phyloP scores from a whole-genome alignment of 1,140 invertebrate species.

The Leptinotarsa texana region DNA sequence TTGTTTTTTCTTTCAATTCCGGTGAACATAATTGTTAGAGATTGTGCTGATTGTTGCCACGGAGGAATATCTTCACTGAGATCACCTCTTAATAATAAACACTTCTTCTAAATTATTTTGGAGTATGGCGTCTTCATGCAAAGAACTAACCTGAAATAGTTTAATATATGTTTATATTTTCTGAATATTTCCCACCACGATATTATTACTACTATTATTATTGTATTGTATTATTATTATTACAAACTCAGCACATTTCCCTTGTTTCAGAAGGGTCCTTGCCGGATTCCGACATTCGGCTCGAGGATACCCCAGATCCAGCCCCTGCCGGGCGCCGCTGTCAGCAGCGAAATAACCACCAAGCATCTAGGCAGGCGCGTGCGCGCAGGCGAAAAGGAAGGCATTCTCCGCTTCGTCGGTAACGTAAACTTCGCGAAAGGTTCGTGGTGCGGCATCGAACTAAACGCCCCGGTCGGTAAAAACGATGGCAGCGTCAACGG shows the following conservation, averaged over 20 bases:
- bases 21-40: too few species aligned
- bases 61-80: too few species aligned
- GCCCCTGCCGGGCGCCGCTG: slow-evolving; percentile 11
- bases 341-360: slow-evolving; percentile 36
- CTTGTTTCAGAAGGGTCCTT: slow-evolving; percentile 36
- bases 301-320: slow-evolving; percentile 43
- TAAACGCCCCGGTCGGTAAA: slow-evolving; percentile 63
- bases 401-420: slow-evolving; percentile 64
- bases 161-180: too few species aligned
- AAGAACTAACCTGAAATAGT: too few species aligned
- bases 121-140: too few species aligned
- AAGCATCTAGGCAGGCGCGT: slow-evolving; percentile 61
- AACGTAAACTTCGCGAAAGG: slow-evolving; percentile 63
- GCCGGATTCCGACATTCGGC: slow-evolving; percentile 46
- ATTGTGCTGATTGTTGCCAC: too few species aligned
- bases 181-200: too few species aligned
- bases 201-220: too few species aligned
- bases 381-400: slow-evolving; percentile 57
- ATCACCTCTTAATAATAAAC: too few species aligned
- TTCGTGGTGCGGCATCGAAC: slow-evolving; percentile 68
- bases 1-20: too few species aligned
- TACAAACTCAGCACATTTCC: background rate
- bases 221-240: too few species aligned
- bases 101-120: too few species aligned
- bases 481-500: slow-evolving; percentile 68